Conservation (phyloP, 2,797 vertebrate species). For the Xenops minutus region DNA sequence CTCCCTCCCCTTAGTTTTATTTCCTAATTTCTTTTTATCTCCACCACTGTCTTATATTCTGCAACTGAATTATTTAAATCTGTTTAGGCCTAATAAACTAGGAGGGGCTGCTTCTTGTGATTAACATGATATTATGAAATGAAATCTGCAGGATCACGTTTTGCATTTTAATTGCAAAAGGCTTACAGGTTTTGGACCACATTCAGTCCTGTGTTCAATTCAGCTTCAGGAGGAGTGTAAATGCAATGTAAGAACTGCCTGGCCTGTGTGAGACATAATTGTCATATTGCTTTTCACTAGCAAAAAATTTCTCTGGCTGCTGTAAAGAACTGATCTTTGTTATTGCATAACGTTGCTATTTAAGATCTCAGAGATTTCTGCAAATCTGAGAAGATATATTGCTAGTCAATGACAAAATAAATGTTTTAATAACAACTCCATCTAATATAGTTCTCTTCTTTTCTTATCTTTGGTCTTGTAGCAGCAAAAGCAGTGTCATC, state of each 20-base stretch:
- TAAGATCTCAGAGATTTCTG: neutral
- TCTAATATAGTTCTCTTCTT: neutral
- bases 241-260: too few relatives aligned
- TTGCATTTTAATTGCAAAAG: neutral
- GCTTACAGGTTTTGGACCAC: neutral
- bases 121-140: neutral
- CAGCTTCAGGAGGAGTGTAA: neutral
- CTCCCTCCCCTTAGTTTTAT: neutral
- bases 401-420: neutral
- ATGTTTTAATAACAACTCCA: neutral
- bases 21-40: neutral
- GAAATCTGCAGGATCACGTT: neutral
- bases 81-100: neutral
- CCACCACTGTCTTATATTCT: neutral
- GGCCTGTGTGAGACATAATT: neutral
- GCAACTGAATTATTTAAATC: neutral
- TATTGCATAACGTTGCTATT: neutral
- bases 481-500: neutral
- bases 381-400: neutral
- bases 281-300: neutral
- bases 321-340: neutral
- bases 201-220: neutral
- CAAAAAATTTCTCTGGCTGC: neutral
- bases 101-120: neutral
- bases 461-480: neutral